Conservation (phyloP, 2,797 vertebrate genomes). For the Philypnodon macrostomus region DNA sequence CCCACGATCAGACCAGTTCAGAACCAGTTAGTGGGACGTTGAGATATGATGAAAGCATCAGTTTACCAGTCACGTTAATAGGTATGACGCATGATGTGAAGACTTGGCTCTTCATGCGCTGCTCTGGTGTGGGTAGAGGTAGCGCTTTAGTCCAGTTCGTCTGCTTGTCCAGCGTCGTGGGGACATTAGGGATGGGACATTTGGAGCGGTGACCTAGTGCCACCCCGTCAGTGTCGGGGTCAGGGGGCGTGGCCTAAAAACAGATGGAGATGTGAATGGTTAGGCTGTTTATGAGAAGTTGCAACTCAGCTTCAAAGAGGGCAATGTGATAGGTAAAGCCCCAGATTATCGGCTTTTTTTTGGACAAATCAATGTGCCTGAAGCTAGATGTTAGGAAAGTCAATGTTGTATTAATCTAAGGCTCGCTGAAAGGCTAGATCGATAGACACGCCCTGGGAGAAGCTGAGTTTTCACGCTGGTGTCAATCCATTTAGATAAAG, state of each 20-base stretch:
- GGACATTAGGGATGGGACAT: slow-evolving; percentile 92
- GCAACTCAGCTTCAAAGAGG: slow-evolving; percentile 40
- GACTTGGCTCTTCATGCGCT: slow-evolving; percentile 95
- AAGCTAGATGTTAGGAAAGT: slow-evolving; percentile 24
- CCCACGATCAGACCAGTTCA: too few relatives aligned
- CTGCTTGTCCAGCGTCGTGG: slow-evolving; percentile 97
- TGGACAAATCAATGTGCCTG: slow-evolving; percentile 6
- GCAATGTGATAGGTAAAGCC: slow-evolving; percentile 10
- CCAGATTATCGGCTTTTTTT: slow-evolving; percentile 16
- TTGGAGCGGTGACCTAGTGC: slow-evolving; percentile 88
- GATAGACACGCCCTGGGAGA: slow-evolving; percentile 30
- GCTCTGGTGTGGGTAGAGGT: slow-evolving; percentile 95
- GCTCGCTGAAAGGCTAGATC: slow-evolving; percentile 21
- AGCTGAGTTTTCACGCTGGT: slow-evolving; percentile 39
- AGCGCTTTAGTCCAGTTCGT: slow-evolving; percentile 97
- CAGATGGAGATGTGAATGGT: slow-evolving; percentile 68
- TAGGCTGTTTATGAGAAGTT: slow-evolving; percentile 29
- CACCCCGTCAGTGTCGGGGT: slow-evolving; percentile 88
- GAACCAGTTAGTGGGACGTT: background rate
- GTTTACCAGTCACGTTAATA: slow-evolving; percentile 97
- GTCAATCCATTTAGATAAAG: slow-evolving; percentile 15
- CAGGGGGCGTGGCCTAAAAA: slow-evolving; percentile 87
- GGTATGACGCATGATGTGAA: slow-evolving; percentile 95
- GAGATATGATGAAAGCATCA: slow-evolving; percentile 15
- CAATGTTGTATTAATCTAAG: slow-evolving; percentile 31